Evolutionary conservation across 2,113 vertebrate genomes (phyloP).

Genomic region (Patagioenas fasciata): DNA sequence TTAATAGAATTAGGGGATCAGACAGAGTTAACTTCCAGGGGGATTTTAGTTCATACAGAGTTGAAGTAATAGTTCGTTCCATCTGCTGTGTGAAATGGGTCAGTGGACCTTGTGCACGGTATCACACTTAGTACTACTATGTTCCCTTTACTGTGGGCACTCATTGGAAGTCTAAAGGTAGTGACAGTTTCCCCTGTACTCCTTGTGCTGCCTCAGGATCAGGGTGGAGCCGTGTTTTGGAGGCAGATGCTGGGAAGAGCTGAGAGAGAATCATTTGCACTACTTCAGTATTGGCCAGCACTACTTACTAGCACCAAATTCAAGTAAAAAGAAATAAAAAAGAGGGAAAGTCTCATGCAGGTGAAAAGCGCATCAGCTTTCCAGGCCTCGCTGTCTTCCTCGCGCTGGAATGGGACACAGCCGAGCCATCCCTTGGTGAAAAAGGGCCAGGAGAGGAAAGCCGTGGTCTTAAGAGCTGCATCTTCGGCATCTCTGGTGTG

Average conservation of each 20-base stretch:
- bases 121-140: fast-evolving
- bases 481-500: neutral
- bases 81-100: neutral
- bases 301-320: constrained; percentile 14
- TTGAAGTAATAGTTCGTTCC: neutral
- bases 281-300: neutral
- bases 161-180: neutral
- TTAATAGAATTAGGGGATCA: neutral
- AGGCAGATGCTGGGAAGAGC: neutral
- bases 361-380: neutral
- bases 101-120: neutral
- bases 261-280: neutral
- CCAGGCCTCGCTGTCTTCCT: neutral
- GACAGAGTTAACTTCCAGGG: neutral
- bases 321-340: neutral
- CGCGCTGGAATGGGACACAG: neutral
- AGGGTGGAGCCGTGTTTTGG: neutral
- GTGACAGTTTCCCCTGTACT: neutral
- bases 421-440: neutral
- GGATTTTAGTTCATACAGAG: neutral
- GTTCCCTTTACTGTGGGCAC: neutral
- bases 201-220: neutral
- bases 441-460: neutral
- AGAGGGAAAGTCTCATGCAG: neutral
- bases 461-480: neutral